phyloP scores from a whole-genome alignment of 2,797 vertebrate species.

The Melanogrammus aeglefinus region DNA sequence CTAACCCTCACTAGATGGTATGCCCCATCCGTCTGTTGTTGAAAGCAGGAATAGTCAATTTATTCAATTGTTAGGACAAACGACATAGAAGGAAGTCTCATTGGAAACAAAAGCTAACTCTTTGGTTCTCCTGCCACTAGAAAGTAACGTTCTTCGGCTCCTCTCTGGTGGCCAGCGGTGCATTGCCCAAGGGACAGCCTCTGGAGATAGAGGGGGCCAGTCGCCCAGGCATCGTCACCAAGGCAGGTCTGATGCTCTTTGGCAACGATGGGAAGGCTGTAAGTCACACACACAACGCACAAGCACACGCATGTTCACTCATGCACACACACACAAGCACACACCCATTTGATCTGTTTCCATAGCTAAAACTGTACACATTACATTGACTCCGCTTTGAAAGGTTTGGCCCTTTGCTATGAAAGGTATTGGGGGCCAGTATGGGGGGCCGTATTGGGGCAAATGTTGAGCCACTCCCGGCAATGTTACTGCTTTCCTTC shows the following conservation, averaged over 20 bases:
- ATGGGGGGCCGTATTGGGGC: no score
- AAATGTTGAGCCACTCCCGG: no score
- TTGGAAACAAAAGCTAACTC: not conserved
- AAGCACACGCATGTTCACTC: no score
- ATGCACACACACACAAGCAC: no score
- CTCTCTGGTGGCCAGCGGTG: constrained; percentile 58
- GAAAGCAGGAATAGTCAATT: not conserved
- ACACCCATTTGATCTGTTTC: no score
- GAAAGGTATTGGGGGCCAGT: no score
- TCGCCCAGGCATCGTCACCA: constrained; percentile 73
- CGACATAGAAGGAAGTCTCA: not conserved
- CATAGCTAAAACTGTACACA: no score
- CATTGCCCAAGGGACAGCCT: constrained; percentile 63
- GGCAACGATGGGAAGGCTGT: constrained; percentile 80
- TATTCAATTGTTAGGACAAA: not conserved
- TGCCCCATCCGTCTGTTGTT: not conserved
- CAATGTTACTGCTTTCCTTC: no score
- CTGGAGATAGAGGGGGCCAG: constrained; percentile 79
- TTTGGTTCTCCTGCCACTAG: constrained; percentile 52
- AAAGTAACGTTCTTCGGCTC: constrained; percentile 85
- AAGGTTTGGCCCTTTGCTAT: no score
- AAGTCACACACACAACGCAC: constrained; percentile 27
- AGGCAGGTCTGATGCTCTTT: constrained; percentile 79
- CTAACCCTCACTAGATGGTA: not conserved
- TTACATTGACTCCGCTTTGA: no score